These are phyloP conservation scores for Ceyx cyanopectus DNA, from an alignment of 2,113 vertebrate species.

Conservation along the genomic window DNA sequence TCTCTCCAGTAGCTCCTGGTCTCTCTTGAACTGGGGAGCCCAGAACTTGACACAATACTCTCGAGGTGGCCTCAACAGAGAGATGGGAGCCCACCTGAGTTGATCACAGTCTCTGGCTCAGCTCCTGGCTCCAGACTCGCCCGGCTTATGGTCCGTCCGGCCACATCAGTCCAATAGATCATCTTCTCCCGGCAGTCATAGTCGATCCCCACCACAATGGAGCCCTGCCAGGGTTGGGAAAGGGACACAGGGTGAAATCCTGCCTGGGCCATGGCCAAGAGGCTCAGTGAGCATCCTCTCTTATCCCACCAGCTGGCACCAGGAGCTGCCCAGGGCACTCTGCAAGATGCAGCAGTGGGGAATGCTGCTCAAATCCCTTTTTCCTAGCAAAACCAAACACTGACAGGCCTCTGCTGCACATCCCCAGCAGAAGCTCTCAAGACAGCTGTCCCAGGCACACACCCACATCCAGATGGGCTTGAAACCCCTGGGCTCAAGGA, in stretches of 20 bases:
- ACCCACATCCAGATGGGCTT: not conserved
- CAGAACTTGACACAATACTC: too few relatives aligned
- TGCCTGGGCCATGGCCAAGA: not conserved
- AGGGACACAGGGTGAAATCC: not conserved
- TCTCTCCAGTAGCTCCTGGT: too few relatives aligned
- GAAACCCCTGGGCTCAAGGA: not conserved
- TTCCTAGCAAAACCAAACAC: not conserved
- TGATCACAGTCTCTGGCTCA: slow-evolving; percentile 89
- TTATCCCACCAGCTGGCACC: accelerated
- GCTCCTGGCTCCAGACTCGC: slow-evolving; percentile 83
- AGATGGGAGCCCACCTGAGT: slow-evolving; percentile 77
- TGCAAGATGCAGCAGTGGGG: too few relatives aligned
- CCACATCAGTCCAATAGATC: slow-evolving; percentile 96
- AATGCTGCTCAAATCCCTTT: not conserved
- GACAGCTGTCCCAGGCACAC: not conserved
- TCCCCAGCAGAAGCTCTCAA: not conserved
- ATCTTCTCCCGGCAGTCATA: slow-evolving; percentile 90
- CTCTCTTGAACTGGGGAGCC: too few relatives aligned
- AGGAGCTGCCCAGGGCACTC: accelerated
- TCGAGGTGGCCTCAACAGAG: too few relatives aligned
- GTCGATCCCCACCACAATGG: slow-evolving; percentile 94
- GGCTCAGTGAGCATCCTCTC: not conserved
- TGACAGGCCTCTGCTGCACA: accelerated
- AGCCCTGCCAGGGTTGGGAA: slow-evolving; percentile 80
- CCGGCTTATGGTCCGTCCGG: slow-evolving; percentile 89